These are phyloP conservation scores for Timema podura DNA, from an alignment of 2,888 invertebrate species.

Conservation along the genomic window DNA sequence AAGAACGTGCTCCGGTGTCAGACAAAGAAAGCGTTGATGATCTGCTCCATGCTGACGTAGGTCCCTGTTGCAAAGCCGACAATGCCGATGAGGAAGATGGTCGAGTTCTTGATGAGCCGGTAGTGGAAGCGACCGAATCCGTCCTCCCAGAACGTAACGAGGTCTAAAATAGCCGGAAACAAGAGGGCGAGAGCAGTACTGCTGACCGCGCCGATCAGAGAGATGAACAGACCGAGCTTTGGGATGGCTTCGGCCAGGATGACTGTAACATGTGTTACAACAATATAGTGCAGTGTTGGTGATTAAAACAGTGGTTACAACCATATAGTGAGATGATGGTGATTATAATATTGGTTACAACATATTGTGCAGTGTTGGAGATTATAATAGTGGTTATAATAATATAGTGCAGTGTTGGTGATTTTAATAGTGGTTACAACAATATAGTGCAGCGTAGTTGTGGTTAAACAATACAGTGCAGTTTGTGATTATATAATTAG, in stretches of 20 bases:
- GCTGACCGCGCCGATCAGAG: conserved; percentile 86
- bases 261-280: conserved; percentile 52
- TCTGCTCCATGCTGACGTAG: conserved; percentile 64
- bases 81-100: conserved; percentile 64
- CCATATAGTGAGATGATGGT: too few relatives aligned
- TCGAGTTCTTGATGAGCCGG: conserved; percentile 53
- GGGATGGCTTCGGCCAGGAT: conserved; percentile 81
- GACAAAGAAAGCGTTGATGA: conserved; percentile 42
- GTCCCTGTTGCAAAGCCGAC: conserved; percentile 71
- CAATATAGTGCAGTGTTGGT: too few relatives aligned
- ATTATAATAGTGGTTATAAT: too few relatives aligned
- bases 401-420: too few relatives aligned
- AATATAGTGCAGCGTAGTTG: too few relatives aligned
- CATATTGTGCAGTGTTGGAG: too few relatives aligned
- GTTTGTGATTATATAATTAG: too few relatives aligned
- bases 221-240: conserved; percentile 80
- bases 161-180: conserved; percentile 80
- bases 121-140: conserved; percentile 49
- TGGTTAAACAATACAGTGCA: too few relatives aligned
- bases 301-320: too few relatives aligned
- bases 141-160: conserved; percentile 56
- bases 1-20: not conserved
- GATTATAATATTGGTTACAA: too few relatives aligned
- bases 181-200: conserved; percentile 82
- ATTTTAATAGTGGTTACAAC: too few relatives aligned